phyloP scores from a whole-genome alignment of 2,797 vertebrate species.

The Crossoptilon crossoptilon region DNA sequence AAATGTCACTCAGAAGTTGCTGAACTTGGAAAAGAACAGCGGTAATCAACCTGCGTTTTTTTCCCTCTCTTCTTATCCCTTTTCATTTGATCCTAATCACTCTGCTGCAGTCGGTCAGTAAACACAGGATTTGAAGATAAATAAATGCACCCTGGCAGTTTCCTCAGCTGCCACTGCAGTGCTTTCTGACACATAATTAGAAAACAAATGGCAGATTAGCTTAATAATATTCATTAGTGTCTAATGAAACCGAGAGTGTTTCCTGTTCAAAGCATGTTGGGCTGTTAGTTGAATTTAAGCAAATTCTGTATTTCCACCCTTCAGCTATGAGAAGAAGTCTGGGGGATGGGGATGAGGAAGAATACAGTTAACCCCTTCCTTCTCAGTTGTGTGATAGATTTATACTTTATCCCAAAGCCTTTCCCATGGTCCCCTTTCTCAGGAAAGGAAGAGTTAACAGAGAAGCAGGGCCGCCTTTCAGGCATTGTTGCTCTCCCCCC shows the following conservation, averaged over 20 bases:
- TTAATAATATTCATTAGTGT: conserved; percentile 87
- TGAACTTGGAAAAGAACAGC: conserved; percentile 29
- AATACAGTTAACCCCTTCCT: conserved; percentile 26
- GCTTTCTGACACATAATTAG: conserved; percentile 83
- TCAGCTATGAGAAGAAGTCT: conserved; percentile 34
- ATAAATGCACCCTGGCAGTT: conserved; percentile 75
- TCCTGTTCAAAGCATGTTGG: conserved; percentile 76
- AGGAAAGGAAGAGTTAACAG: conserved; percentile 76
- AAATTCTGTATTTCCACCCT: conserved; percentile 73
- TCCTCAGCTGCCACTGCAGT: conserved; percentile 75
- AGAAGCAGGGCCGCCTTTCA: conserved; percentile 71
- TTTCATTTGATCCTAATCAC: conserved; percentile 61
- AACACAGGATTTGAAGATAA: conserved; percentile 54
- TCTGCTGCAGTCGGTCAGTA: conserved; percentile 51
- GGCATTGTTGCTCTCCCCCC: conserved; percentile 75
- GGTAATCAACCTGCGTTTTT: background rate
- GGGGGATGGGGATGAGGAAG: background rate
- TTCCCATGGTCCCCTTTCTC: background rate
- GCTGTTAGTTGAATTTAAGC: conserved; percentile 76
- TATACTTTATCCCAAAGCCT: background rate
- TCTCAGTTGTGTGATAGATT: background rate
- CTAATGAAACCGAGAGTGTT: conserved; percentile 81
- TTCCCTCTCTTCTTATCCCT: background rate
- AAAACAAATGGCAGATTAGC: conserved; percentile 86
- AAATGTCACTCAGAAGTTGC: background rate